A percentile compares a stretch with the other conserved stretches of the same genome.
Conservation (phyloP, 2,113 vertebrate genomes). For the Neopipo cinnamomea region DNA sequence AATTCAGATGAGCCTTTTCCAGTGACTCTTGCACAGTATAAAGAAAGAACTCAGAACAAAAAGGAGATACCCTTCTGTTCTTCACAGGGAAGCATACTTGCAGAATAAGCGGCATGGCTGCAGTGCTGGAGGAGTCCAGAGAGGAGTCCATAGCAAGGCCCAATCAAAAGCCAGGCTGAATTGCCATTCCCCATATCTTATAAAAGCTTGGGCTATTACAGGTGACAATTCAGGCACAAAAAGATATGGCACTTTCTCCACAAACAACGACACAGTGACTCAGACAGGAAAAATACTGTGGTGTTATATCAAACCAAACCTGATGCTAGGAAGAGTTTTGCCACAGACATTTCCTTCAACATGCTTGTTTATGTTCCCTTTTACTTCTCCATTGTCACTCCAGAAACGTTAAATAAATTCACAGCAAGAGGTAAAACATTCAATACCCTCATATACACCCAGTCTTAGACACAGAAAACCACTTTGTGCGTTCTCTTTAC, state of each 20-base stretch:
- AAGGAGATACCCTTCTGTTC: background rate
- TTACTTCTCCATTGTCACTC: background rate
- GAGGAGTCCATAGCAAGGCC: accelerated
- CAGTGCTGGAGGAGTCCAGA: background rate
- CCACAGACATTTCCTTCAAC: background rate
- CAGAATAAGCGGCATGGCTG: background rate
- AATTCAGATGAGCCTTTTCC: background rate
- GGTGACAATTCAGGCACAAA: background rate
- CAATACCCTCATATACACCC: background rate
- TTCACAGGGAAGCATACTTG: background rate
- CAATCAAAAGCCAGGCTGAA: background rate
- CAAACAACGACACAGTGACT: background rate
- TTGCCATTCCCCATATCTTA: accelerated
- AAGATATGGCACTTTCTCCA: background rate
- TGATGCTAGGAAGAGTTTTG: background rate
- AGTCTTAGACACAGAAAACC: background rate
- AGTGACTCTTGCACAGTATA: background rate
- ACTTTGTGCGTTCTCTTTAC: background rate
- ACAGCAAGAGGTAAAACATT: background rate
- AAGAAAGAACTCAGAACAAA: background rate
- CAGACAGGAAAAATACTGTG: background rate
- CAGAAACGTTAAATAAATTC: background rate
- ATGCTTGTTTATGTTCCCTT: background rate
- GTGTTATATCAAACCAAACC: background rate
- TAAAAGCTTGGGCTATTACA: background rate